Conservation (phyloP, 2,113 vertebrate species). For the Pardalotus punctatus region DNA sequence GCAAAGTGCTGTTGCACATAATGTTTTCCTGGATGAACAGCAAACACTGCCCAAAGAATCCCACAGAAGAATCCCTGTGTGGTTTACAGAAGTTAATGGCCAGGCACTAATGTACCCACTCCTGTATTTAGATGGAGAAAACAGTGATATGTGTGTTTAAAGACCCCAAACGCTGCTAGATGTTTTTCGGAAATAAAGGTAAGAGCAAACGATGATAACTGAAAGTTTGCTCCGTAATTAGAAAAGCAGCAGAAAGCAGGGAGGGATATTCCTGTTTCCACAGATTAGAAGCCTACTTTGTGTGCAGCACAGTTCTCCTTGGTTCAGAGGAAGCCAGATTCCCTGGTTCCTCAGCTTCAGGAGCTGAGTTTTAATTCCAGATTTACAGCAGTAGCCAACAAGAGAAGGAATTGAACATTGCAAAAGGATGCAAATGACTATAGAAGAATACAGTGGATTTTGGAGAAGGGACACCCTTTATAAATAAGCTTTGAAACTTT, state of each 20-base stretch:
- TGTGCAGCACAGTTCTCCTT: background rate
- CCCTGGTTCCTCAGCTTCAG: background rate
- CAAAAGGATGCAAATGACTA: background rate
- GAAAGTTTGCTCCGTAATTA: background rate
- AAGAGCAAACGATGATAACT: background rate
- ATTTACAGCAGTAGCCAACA: background rate
- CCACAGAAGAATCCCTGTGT: background rate
- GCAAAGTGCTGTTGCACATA: background rate
- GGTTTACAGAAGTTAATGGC: slow-evolving; percentile 24
- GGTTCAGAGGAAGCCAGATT: background rate
- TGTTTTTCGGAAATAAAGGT: background rate
- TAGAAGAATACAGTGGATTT: background rate
- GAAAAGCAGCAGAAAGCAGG: background rate
- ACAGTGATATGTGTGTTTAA: background rate
- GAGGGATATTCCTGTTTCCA: background rate
- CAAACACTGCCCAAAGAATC: background rate
- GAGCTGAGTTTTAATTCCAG: background rate
- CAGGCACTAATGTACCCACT: background rate
- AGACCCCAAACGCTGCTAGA: background rate
- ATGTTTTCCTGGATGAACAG: background rate
- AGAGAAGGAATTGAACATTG: background rate
- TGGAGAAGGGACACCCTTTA: background rate
- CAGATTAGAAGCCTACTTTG: background rate
- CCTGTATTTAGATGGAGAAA: background rate
- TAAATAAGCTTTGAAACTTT: background rate